phyloP scores from a whole-genome alignment of 92 coral and sea anemone genomes.

The Bergia puertoricense region DNA sequence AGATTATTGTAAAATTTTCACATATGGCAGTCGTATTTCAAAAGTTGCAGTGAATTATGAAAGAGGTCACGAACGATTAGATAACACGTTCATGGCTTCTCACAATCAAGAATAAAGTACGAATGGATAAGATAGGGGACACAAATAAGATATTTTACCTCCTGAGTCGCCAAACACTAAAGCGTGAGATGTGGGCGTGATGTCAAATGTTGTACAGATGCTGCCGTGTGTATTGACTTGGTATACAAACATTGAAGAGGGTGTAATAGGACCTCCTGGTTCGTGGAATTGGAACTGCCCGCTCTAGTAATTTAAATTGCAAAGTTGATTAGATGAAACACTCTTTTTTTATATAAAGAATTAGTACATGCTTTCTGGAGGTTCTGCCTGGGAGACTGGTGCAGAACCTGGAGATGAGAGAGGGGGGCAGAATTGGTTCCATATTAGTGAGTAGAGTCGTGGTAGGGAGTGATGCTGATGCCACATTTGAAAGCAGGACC shows the following conservation, averaged over 20 bases:
- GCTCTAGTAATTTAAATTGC: slow-evolving; percentile 45
- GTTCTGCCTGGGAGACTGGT: too few relatives aligned
- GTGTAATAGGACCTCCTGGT: slow-evolving; percentile 88
- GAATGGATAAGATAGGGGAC: not conserved
- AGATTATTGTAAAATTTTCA: not conserved
- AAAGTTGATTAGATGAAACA: not conserved
- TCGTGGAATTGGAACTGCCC: slow-evolving; percentile 97
- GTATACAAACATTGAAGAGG: slow-evolving; percentile 95
- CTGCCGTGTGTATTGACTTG: slow-evolving; percentile 93
- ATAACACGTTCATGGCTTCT: too few relatives aligned
- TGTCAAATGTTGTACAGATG: slow-evolving; percentile 81
- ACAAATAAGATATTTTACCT: slow-evolving; percentile 53
- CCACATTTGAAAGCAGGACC: too few relatives aligned
- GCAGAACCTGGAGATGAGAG: too few relatives aligned
- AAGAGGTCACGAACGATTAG: too few relatives aligned
- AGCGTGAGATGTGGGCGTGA: slow-evolving; percentile 91
- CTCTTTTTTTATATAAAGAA: too few relatives aligned
- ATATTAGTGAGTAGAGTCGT: too few relatives aligned
- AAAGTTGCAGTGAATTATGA: not conserved
- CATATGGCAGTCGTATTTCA: not conserved
- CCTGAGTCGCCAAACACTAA: slow-evolving; percentile 95
- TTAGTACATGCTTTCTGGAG: not conserved
- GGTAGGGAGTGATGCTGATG: too few relatives aligned
- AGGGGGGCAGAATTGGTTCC: not conserved
- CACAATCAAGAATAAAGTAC: too few relatives aligned